Evolutionary conservation across 1,140 invertebrate species (phyloP), one percentile per base, ranked within the genome.

Genomic region (Oedothorax gibbosus): DNA sequence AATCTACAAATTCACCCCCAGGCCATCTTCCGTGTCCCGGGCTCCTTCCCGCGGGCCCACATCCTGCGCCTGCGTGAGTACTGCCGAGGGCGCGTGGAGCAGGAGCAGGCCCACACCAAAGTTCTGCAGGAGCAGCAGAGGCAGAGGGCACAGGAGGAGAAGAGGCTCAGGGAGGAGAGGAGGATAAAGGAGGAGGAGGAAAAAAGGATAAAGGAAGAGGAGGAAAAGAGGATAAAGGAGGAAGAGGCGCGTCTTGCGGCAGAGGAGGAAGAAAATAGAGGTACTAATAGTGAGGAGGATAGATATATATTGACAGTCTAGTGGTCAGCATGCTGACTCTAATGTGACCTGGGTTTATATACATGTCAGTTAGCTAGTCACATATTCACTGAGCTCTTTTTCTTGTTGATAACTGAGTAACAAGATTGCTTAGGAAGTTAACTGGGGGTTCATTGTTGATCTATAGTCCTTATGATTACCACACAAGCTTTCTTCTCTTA

Each of bases 1-100:
- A 66, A 10, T 50, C 68, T 75, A 35, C 50, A 2, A 57, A 21
- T 82, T 21, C 9, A n/a, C 20, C 86, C 93, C 92, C 86, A 95
- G 95, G 93, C 93, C 88, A 94, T 95, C 88, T 96, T 96, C 89
- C 93, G 93, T 92, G 91, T 93, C 90, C 94, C 94, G 88, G 94
- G 94, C 78, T 94, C 94, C 64, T 91, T 95, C 88, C 92, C 94
- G 77, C 92, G 92, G 83, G 90, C 90, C 20, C 93, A 91, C 80
- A 93, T 95, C 88, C 86, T 91, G 66, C 93, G 93, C 87, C 89
- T 95, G 81, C 91, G 94, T 83, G 87, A 87, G 77, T 75, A 86
- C 77, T 86, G 85, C 54, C 71, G 85, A 7, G 51, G 69, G 35
- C 76, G 64, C n/a, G 72, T 86, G 7, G 60, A 76, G 7, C 62